Evolutionary conservation across 2,888 invertebrate species (phyloP), one percentile per base, ranked within the genome.

Genomic region (Rhagophthalmus giganteus): DNA sequence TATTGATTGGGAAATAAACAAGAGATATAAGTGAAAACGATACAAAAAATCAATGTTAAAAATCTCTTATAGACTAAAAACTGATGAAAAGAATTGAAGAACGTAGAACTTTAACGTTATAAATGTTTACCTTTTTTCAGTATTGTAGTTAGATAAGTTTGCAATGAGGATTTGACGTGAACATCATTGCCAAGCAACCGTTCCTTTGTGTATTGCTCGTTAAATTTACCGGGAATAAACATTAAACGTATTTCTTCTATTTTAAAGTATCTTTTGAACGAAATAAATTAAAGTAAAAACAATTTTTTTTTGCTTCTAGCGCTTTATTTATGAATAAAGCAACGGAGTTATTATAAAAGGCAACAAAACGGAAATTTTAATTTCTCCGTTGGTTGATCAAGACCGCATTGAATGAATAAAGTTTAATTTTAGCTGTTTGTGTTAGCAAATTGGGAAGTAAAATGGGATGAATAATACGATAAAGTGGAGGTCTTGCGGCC

Each of bases 401-500:
- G 33, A 31, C 38, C 14, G 33, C 39, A 40, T 48, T 33, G 33
- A 10, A 39, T 32, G 25, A 40, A 33, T 40, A 28, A 40, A 39
- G 33, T 31, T 48, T 34, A 33, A 30, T 39, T 38, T 39, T 38
- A 38, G 38, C 25, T 38, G 38, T 31, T 41, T 41, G 33, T 34
- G 39, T 49, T 39, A 50, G 45, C 37, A 49, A 49, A 41, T 54
- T 46, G 42, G 41, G 42, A 42, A 55, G 35, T 35, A 49, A 42
- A 48, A 35, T 35, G 26, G 45, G 44, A 46, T 48, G 44, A 46
- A 46, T 55, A 34, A 45, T 47, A 50, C 48, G 40, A 47, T 49
- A 33, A n/a, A n/a, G n/a, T n/a, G n/a, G 42, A 54, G 49, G 51
- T 54, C 39, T 49, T 54, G 33, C 31, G 50, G 40, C 47, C 62